Evolutionary conservation across 2,113 vertebrate species (phyloP).

Genomic region (Turnix velox): DNA sequence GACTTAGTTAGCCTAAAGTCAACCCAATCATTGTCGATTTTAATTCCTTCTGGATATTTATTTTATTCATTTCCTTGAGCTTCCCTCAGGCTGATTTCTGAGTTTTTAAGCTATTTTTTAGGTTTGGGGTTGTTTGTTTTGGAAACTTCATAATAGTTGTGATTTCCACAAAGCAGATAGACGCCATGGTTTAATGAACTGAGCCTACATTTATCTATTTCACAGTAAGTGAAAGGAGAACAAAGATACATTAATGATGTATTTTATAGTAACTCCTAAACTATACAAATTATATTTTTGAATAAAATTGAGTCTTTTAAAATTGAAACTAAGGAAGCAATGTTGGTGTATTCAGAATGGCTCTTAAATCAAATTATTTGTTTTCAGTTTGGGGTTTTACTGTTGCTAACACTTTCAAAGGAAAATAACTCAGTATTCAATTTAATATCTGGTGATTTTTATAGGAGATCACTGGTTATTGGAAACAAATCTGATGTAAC

Average conservation of each 20-base stretch:
- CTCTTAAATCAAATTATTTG: neutral
- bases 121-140: constrained; percentile 17
- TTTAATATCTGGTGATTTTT: constrained; percentile 18
- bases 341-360: neutral
- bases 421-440: neutral
- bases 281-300: neutral
- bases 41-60: constrained; percentile 41
- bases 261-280: neutral
- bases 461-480: neutral
- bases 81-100: constrained; percentile 30
- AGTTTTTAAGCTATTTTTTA: constrained; percentile 31
- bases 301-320: constrained; percentile 3
- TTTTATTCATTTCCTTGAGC: constrained; percentile 45
- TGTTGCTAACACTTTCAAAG: neutral
- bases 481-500: constrained; percentile 1
- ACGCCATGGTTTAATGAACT: neutral
- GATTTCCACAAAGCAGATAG: neutral
- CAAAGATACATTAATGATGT: neutral
- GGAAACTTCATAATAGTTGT: neutral
- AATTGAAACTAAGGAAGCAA: neutral
- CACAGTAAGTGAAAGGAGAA: neutral
- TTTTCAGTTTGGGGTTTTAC: neutral
- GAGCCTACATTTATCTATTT: neutral
- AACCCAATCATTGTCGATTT: constrained; percentile 11
- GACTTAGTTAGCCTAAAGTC: constrained; percentile 41